These are phyloP conservation scores for Bibio marci DNA, from an alignment of 2,888 invertebrate species.

Conservation along the genomic window DNA sequence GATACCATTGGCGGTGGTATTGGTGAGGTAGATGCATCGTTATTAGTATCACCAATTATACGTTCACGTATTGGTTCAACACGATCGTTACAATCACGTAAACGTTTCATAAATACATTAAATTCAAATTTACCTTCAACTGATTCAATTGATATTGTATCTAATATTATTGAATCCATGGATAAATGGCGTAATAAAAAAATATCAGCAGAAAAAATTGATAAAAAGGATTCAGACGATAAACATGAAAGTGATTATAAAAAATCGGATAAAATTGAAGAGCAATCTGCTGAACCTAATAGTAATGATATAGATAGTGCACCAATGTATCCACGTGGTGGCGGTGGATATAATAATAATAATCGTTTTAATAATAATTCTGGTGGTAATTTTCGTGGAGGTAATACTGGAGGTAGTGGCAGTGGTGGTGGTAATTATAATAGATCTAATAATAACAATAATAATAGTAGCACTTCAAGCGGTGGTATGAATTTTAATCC, in stretches of 20 bases:
- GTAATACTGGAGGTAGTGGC: constrained; percentile 3
- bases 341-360: constrained; percentile 23
- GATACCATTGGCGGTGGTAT: constrained; percentile 14
- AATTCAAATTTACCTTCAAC: constrained; percentile 12
- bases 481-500: not conserved
- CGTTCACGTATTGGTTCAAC: constrained; percentile 9
- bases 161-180: constrained; percentile 52
- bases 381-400: constrained; percentile 9
- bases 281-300: constrained; percentile 2
- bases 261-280: constrained; percentile 7
- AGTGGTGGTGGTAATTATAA: too few relatives aligned
- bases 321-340: constrained; percentile 46
- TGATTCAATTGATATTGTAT: constrained; percentile 42
- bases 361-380: constrained; percentile 18
- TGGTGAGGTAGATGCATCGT: constrained; percentile 21
- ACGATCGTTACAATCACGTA: constrained; percentile 27
- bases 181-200: constrained; percentile 44
- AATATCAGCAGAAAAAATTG: constrained; percentile 36
- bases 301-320: constrained; percentile 26
- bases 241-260: constrained; percentile 30
- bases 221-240: constrained; percentile 28
- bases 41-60: constrained; percentile 2
- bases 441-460: too few relatives aligned
- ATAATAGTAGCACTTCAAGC: constrained; percentile 5
- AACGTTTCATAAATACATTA: constrained; percentile 32